Evolutionary conservation across 2,888 invertebrate genomes (phyloP).

Genomic region (Apamea anceps): DNA sequence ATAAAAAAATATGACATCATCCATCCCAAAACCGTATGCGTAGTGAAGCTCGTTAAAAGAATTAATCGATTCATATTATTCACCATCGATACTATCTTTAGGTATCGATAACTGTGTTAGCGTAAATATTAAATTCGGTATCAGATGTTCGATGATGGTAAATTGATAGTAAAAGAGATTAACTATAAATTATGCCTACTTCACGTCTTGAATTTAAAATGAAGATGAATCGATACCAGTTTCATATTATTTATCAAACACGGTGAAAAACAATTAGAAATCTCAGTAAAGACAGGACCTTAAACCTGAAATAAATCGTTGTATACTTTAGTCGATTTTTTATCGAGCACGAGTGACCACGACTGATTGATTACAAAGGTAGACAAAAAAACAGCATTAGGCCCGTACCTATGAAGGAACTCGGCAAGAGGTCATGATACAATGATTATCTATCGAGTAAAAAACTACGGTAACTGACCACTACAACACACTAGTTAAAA

Average conservation of each 20-base stretch:
- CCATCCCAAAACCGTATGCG: constrained; percentile 15
- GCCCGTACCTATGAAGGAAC: not conserved
- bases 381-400: not conserved
- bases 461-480: constrained; percentile 17
- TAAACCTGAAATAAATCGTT: constrained; percentile 5
- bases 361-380: not conserved
- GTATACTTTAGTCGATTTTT: not conserved
- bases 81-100: constrained; percentile 53
- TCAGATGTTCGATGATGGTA: constrained; percentile 41
- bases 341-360: not conserved
- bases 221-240: constrained; percentile 46
- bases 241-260: constrained; percentile 35
- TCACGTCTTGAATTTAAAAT: constrained; percentile 26
- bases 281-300: not conserved
- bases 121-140: constrained; percentile 43
- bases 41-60: constrained; percentile 48
- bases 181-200: constrained; percentile 52
- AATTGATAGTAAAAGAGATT: constrained; percentile 46
- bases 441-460: not conserved
- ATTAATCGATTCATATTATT: constrained; percentile 56
- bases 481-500: constrained; percentile 1
- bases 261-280: constrained; percentile 30
- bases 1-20: constrained; percentile 64
- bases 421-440: constrained; percentile 4
- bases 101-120: constrained; percentile 55